Evolutionary conservation across 2,113 vertebrate genomes (phyloP).

Genomic region (Gyps fulvus): DNA sequence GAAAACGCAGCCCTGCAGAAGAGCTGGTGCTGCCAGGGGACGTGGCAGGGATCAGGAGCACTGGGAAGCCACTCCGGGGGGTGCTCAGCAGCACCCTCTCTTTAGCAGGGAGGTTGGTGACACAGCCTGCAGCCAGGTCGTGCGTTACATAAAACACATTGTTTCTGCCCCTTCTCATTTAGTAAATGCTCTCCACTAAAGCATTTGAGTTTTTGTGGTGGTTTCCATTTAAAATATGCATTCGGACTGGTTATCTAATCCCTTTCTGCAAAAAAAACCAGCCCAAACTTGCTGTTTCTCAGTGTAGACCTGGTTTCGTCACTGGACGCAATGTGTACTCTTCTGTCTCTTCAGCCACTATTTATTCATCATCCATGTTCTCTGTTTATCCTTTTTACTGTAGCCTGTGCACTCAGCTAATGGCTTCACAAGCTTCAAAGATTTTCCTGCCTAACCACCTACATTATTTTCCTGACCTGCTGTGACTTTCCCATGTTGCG

Average conservation of each 20-base stretch:
- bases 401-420: not conserved
- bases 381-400: conserved; percentile 16
- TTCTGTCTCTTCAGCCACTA: not conserved
- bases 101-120: not conserved
- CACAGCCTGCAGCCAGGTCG: not conserved
- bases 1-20: not conserved
- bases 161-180: not conserved
- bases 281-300: not conserved
- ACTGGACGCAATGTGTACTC: not conserved
- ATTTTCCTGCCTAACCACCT: not conserved
- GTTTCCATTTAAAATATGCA: not conserved
- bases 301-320: not conserved
- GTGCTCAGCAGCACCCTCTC: not conserved
- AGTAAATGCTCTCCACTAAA: not conserved
- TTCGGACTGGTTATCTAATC: not conserved
- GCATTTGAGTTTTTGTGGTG: not conserved
- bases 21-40: not conserved
- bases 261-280: not conserved
- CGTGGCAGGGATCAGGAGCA: rapidly evolving
- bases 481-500: not conserved
- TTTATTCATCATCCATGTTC: not conserved
- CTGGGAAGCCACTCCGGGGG: rapidly evolving
- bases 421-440: conserved; percentile 29
- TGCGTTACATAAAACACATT: not conserved
- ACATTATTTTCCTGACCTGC: conserved; percentile 1